These are phyloP conservation scores for Lagodon rhomboides DNA, from an alignment of 2,797 vertebrate species.

Conservation along the genomic window DNA sequence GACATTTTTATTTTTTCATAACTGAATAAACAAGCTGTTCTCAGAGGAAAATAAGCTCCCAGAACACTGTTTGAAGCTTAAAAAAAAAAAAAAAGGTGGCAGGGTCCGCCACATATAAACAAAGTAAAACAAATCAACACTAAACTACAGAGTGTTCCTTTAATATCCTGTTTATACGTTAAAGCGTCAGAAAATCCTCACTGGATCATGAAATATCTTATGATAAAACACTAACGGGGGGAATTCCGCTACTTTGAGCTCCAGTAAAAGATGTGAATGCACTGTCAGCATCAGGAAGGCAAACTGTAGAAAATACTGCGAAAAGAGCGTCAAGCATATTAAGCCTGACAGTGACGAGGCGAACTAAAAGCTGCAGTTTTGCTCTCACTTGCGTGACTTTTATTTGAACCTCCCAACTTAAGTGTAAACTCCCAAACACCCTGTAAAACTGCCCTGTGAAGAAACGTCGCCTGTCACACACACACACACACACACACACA, in stretches of 20 bases:
- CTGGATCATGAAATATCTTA: not conserved
- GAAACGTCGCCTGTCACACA: conserved; percentile 22
- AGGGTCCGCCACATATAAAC: no score
- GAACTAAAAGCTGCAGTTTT: conserved; percentile 6
- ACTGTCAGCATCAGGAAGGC: not conserved
- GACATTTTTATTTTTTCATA: no score
- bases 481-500: conserved; percentile 10
- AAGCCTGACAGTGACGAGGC: conserved; percentile 11
- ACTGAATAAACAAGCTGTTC: no score
- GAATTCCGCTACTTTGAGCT: not conserved
- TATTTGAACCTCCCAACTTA: conserved; percentile 22
- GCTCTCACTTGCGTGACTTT: conserved; percentile 28
- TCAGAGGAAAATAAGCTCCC: no score
- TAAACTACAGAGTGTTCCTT: not conserved
- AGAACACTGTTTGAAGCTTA: no score
- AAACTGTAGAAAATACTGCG: conserved; percentile 4
- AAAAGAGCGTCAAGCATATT: not conserved
- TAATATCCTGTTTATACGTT: not conserved
- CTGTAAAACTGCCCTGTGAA: conserved; percentile 26
- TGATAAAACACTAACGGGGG: not conserved
- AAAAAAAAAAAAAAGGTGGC: no score
- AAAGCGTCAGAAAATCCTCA: not conserved
- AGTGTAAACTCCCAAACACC: conserved; percentile 22
- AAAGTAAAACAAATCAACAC: no score
- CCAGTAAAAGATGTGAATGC: not conserved